phyloP scores from a whole-genome alignment of 2,888 invertebrate species.

The Drosophila leonis region DNA sequence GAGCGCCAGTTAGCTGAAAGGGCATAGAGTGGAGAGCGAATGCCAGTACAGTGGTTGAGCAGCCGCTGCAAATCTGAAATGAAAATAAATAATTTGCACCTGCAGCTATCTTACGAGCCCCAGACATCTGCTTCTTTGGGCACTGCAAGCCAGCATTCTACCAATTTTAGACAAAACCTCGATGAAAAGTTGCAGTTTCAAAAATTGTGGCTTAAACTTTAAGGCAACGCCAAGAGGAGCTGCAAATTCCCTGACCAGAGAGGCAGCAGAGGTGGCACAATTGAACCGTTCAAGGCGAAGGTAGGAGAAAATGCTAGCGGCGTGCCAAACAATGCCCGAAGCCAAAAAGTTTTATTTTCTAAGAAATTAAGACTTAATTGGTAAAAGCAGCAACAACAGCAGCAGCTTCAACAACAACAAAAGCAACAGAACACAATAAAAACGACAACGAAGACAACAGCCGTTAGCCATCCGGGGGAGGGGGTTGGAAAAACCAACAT shows the following conservation, averaged over 20 bases:
- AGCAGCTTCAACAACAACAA: conserved; percentile 23
- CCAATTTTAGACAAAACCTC: conserved; percentile 46
- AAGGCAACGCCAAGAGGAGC: conserved; percentile 42
- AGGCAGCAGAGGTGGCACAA: conserved; percentile 53
- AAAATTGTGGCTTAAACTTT: conserved; percentile 73
- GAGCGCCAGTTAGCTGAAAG: conserved; percentile 14
- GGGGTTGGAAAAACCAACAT: conserved; percentile 69
- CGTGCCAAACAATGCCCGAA: conserved; percentile 71
- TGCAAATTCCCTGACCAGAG: conserved; percentile 46
- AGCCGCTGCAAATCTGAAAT: conserved; percentile 71
- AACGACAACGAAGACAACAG: conserved; percentile 47
- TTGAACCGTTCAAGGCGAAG: conserved; percentile 38
- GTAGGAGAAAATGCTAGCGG: conserved; percentile 45
- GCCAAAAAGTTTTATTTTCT: conserved; percentile 79
- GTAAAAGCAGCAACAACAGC: conserved; percentile 73
- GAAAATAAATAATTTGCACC: conserved; percentile 85
- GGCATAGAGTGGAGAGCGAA: conserved; percentile 1
- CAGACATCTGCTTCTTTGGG: conserved; percentile 32
- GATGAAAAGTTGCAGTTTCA: conserved; percentile 72
- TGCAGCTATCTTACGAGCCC: conserved; percentile 67
- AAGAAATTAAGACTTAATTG: conserved; percentile 81
- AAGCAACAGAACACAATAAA: conserved; percentile 45
- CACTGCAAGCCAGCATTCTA: conserved; percentile 4
- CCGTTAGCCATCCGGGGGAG: conserved; percentile 11
- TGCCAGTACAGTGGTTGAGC: conserved; percentile 1